These are phyloP conservation scores for human (Homo sapiens) DNA, from an alignment of 2,113 vertebrate species.

Conservation along the genomic window DNA sequence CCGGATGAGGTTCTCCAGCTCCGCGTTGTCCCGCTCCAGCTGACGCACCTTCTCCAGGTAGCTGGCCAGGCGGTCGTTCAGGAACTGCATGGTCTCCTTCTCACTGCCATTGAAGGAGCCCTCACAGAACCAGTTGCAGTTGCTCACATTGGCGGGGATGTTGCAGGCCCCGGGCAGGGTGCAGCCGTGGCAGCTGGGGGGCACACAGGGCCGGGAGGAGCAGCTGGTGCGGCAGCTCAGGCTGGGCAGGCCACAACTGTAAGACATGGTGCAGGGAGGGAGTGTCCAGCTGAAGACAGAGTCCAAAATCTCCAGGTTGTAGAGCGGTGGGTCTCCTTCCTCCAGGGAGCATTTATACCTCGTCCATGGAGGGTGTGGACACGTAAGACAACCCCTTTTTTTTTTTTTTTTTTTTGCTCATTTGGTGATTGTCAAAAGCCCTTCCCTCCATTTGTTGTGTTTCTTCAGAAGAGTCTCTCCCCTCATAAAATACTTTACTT, in stretches of 20 bases:
- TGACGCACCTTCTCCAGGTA: constrained; percentile 90
- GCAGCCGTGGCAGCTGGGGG: constrained; percentile 54
- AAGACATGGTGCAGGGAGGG: not conserved
- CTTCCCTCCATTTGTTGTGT: constrained; percentile 55
- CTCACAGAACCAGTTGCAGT: constrained; percentile 58
- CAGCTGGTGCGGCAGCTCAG: constrained; percentile 80
- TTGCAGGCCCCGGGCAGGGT: constrained; percentile 51
- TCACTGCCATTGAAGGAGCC: constrained; percentile 80
- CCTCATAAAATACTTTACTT: constrained; percentile 78
- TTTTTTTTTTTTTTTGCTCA: constrained; percentile 42
- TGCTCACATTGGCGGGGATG: constrained; percentile 69
- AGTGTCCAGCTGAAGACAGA: not conserved
- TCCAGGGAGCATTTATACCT: constrained; percentile 67
- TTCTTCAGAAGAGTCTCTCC: constrained; percentile 66
- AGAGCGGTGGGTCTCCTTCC: constrained; percentile 34
- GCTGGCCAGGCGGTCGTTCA: constrained; percentile 91
- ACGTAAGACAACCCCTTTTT: constrained; percentile 16
- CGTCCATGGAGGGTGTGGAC: constrained; percentile 50
- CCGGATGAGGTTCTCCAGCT: constrained; percentile 89
- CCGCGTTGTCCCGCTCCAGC: constrained; percentile 87
- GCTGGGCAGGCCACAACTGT: constrained; percentile 77
- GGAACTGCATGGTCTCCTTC: constrained; percentile 93
- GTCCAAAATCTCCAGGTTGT: constrained; percentile 28
- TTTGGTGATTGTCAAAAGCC: constrained; percentile 49
- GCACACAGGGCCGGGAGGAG: constrained; percentile 40